These are phyloP conservation scores for Drosophila mercatorum DNA, from an alignment of 2,888 invertebrate genomes.

Conservation along the genomic window DNA sequence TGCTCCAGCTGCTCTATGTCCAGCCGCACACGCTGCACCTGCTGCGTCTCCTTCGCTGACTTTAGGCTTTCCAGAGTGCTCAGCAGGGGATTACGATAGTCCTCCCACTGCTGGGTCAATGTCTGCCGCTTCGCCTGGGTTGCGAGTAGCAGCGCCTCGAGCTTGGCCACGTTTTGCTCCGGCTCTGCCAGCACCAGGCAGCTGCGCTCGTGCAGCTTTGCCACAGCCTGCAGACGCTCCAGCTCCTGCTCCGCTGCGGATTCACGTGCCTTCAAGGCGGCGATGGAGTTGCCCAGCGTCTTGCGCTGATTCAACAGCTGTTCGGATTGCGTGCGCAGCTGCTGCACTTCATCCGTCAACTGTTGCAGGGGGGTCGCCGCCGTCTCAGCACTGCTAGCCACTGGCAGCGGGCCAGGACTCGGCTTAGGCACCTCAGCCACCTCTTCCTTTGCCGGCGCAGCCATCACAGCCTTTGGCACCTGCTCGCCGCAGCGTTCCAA, in stretches of 20 bases:
- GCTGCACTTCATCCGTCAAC: slow-evolving; percentile 64
- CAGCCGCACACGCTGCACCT: slow-evolving; percentile 69
- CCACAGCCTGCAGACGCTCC: slow-evolving; percentile 83
- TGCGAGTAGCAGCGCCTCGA: slow-evolving; percentile 87
- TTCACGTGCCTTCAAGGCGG: slow-evolving; percentile 61
- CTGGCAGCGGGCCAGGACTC: not conserved
- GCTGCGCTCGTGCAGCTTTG: slow-evolving; percentile 87
- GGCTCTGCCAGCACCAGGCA: slow-evolving; percentile 88
- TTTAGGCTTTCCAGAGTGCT: slow-evolving; percentile 79
- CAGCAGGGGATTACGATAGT: slow-evolving; percentile 88
- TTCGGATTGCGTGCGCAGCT: slow-evolving; percentile 64
- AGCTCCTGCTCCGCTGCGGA: slow-evolving; percentile 48
- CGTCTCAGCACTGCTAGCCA: not conserved
- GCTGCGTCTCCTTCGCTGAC: slow-evolving; percentile 73
- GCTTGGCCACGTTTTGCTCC: slow-evolving; percentile 86
- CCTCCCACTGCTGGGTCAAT: slow-evolving; percentile 90
- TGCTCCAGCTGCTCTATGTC: slow-evolving; percentile 83
- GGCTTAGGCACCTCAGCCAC: slow-evolving; percentile 8
- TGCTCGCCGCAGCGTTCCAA: slow-evolving; percentile 61
- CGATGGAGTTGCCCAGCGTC: slow-evolving; percentile 43
- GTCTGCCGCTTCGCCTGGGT: slow-evolving; percentile 88
- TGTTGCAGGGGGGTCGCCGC: slow-evolving; percentile 48
- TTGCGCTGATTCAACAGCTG: slow-evolving; percentile 57
- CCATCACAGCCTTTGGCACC: slow-evolving; percentile 33
- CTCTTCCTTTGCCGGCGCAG: slow-evolving; percentile 6